A percentile compares a stretch with the other conserved stretches of the same genome.
Conservation (phyloP, 1,140 invertebrate species). For the Papilio glaucus region DNA sequence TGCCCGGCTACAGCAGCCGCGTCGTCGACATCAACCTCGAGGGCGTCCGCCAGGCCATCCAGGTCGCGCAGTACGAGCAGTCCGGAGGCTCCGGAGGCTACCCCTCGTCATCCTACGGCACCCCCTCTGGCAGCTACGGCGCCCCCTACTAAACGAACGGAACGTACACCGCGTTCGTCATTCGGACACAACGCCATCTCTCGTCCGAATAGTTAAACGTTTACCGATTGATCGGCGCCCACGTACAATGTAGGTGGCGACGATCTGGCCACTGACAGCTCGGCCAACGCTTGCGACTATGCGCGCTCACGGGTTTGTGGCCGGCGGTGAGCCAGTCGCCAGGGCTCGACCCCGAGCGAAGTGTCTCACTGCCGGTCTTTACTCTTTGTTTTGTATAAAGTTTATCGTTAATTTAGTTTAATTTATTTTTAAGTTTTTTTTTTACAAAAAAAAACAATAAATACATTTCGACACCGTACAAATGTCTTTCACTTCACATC, state of each 20-base stretch:
- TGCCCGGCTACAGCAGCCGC: slow-evolving; percentile 82
- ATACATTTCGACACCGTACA: slow-evolving; percentile 82
- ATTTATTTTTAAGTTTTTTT: slow-evolving; percentile 73
- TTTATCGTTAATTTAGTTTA: slow-evolving; percentile 78
- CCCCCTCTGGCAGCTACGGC: slow-evolving; percentile 85
- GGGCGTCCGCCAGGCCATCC: slow-evolving; percentile 90
- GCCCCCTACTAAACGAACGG: slow-evolving; percentile 81
- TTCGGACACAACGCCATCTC: slow-evolving; percentile 60
- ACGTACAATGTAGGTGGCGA: slow-evolving; percentile 80
- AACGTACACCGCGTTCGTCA: slow-evolving; percentile 53
- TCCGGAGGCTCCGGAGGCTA: slow-evolving; percentile 79
- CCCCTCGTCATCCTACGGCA: slow-evolving; percentile 82
- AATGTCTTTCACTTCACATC: slow-evolving; percentile 36
- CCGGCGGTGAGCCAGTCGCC: slow-evolving; percentile 70
- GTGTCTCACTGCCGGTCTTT: slow-evolving; percentile 71
- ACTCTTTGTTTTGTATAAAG: slow-evolving; percentile 79
- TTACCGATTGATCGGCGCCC: slow-evolving; percentile 53
- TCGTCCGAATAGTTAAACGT: slow-evolving; percentile 62
- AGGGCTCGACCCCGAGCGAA: slow-evolving; percentile 59
- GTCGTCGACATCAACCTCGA: slow-evolving; percentile 90
- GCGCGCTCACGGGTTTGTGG: slow-evolving; percentile 74
- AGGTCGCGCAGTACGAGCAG: slow-evolving; percentile 89
- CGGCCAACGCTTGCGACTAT: slow-evolving; percentile 79
- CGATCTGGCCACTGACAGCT: slow-evolving; percentile 58
- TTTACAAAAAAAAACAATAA: slow-evolving; percentile 78